Evolutionary conservation across 2,113 vertebrate species (phyloP).

Genomic region (Perccottus glenii): DNA sequence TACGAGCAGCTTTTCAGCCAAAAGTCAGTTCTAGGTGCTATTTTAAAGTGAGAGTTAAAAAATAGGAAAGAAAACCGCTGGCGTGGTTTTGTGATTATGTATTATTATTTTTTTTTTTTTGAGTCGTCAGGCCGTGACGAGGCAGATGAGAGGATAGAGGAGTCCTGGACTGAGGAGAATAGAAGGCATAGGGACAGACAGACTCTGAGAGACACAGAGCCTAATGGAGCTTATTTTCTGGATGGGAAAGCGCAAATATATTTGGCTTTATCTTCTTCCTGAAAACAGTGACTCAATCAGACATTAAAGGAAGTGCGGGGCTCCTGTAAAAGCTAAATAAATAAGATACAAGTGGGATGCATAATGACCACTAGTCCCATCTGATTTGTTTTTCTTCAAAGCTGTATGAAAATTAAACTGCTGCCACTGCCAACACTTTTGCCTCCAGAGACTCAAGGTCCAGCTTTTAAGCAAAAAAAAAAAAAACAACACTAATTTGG

Average conservation of each 20-base stretch:
- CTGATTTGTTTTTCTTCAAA: conserved; percentile 39
- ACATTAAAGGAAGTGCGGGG: conserved; percentile 67
- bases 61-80: conserved; percentile 20
- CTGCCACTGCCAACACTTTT: conserved; percentile 46
- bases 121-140: conserved; percentile 69
- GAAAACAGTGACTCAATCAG: conserved; percentile 79
- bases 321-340: conserved; percentile 69
- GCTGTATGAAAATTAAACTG: conserved; percentile 54
- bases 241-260: conserved; percentile 77
- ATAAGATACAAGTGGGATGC: conserved; percentile 68
- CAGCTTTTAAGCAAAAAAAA: too few relatives aligned
- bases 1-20: conserved; percentile 63
- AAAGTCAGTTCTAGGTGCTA: conserved; percentile 62
- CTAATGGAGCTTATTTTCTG: conserved; percentile 81
- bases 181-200: conserved; percentile 27
- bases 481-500: conserved; percentile 53
- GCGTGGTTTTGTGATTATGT: conserved; percentile 53
- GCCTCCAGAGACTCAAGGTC: conserved; percentile 43
- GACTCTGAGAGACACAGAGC: conserved; percentile 58
- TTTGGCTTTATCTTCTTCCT: conserved; percentile 73
- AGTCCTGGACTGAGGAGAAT: conserved; percentile 26
- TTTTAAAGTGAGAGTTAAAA: not conserved
- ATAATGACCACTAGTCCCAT: conserved; percentile 64
- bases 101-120: conserved; percentile 61
- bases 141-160: conserved; percentile 52